Percentiles rank a stretch among this genome's conserved stretches.
These are phyloP conservation scores for Nannobrachium achirus DNA, from an alignment of 2,113 vertebrate species.

Conservation along the genomic window DNA sequence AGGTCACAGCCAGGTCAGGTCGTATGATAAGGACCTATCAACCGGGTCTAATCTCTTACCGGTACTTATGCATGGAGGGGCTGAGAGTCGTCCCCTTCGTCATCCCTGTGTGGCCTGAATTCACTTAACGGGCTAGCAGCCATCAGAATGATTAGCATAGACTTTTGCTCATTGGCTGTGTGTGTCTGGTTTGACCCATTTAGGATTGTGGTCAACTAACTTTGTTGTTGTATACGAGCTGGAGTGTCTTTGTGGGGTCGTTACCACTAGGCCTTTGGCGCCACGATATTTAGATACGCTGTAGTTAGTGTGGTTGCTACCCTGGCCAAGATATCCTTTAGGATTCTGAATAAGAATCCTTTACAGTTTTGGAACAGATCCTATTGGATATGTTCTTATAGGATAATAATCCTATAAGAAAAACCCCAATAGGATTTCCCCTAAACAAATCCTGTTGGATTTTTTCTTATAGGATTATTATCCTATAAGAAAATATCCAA, in stretches of 20 bases:
- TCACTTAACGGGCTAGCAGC: slow-evolving; percentile 31
- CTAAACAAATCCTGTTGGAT: no score
- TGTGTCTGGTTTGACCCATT: slow-evolving; percentile 57
- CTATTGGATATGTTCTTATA: no score
- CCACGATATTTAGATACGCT: no score
- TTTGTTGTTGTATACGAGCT: slow-evolving; percentile 27
- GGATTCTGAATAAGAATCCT: no score
- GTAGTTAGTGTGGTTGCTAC: no score
- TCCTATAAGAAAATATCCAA: no score
- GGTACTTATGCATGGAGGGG: slow-evolving; percentile 57
- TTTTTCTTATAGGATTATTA: no score
- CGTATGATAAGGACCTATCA: slow-evolving; percentile 64
- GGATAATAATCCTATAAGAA: no score
- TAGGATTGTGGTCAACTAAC: slow-evolving; percentile 32
- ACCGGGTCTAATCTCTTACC: slow-evolving; percentile 48
- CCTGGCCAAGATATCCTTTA: no score
- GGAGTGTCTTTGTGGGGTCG: slow-evolving; percentile 18
- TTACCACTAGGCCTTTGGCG: no score
- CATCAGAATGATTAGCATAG: slow-evolving; percentile 56
- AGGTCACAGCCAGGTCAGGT: slow-evolving; percentile 49
- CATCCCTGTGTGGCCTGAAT: slow-evolving; percentile 47
- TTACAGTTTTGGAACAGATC: no score
- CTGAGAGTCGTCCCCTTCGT: slow-evolving; percentile 19
- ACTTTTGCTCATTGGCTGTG: slow-evolving; percentile 5
- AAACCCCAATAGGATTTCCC: no score